Evolutionary conservation across 2,113 vertebrate genomes (phyloP).

Genomic region (Machaerirhynchus nigripectus): DNA sequence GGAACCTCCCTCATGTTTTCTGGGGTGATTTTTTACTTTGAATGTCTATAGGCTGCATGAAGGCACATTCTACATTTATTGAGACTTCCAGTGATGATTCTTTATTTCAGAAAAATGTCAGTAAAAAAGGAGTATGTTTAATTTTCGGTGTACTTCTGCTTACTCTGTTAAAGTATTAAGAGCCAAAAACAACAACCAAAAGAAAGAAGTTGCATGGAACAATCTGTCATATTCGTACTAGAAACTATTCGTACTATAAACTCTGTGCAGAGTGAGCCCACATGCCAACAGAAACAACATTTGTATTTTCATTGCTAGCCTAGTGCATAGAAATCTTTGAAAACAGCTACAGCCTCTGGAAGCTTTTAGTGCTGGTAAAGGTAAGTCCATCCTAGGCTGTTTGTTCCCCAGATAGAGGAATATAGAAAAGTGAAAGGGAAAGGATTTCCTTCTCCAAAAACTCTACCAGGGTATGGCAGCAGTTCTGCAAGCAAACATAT

Average conservation of each 20-base stretch:
- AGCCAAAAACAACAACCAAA: not conserved
- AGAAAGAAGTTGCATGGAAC: not conserved
- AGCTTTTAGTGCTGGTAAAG: not conserved
- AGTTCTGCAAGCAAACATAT: not conserved
- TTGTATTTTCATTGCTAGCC: not conserved
- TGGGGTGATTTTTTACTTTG: not conserved
- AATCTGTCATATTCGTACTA: not conserved
- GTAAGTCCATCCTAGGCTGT: not conserved
- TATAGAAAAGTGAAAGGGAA: not conserved
- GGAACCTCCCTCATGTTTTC: not conserved
- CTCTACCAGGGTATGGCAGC: not conserved
- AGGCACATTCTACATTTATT: not conserved
- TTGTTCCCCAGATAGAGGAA: not conserved
- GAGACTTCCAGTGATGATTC: not conserved
- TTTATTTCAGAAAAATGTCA: not conserved
- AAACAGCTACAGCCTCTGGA: not conserved
- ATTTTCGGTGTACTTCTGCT: not conserved
- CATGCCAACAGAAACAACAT: not conserved
- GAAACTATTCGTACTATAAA: not conserved
- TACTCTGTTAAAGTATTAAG: not conserved
- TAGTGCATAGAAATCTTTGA: not conserved
- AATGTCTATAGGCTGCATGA: not conserved
- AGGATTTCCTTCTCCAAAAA: not conserved
- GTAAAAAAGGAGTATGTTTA: not conserved
- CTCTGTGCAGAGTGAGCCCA: not conserved